Evolutionary conservation across 2,888 invertebrate genomes (phyloP).

Genomic region (Heteromurus nitidus): DNA sequence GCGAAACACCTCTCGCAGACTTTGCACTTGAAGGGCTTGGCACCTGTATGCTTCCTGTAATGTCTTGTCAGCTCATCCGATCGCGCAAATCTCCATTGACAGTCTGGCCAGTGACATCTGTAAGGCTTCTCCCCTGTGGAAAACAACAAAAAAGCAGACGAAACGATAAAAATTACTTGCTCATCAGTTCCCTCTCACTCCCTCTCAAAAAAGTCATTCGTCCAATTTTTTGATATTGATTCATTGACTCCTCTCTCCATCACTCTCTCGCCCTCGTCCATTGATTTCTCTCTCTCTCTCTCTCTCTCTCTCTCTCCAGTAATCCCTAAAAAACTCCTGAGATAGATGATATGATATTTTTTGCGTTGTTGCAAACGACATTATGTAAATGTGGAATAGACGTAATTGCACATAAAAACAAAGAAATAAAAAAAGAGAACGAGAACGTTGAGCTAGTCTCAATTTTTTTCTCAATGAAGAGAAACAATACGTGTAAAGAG

Average conservation of each 20-base stretch:
- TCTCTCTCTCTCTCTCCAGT: not conserved
- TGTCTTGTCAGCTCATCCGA: conserved; percentile 79
- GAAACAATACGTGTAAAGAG: not conserved
- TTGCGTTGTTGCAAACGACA: conserved; percentile 4
- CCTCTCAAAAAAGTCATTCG: conserved; percentile 1
- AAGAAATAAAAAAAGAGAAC: not conserved
- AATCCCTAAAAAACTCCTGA: not conserved
- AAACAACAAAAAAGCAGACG: not conserved
- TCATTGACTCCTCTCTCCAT: conserved; percentile 78
- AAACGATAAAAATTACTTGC: not conserved
- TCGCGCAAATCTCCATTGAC: conserved; percentile 80
- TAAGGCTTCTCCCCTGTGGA: conserved; percentile 78
- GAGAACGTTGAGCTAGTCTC: not conserved
- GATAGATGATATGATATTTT: no score
- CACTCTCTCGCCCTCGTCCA: conserved; percentile 75
- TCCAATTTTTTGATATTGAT: not conserved
- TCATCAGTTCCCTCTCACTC: not conserved
- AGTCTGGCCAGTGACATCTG: conserved; percentile 78
- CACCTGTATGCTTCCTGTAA: conserved; percentile 80
- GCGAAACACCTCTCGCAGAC: conserved; percentile 80
- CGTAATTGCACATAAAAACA: conserved; percentile 3
- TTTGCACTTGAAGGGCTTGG: conserved; percentile 79
- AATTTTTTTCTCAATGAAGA: not conserved
- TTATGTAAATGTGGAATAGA: conserved; percentile 12
- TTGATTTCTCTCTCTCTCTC: not conserved